Evolutionary conservation across 1,140 invertebrate genomes (phyloP).

Genomic region (Pseudomyrmex cubaensis): DNA sequence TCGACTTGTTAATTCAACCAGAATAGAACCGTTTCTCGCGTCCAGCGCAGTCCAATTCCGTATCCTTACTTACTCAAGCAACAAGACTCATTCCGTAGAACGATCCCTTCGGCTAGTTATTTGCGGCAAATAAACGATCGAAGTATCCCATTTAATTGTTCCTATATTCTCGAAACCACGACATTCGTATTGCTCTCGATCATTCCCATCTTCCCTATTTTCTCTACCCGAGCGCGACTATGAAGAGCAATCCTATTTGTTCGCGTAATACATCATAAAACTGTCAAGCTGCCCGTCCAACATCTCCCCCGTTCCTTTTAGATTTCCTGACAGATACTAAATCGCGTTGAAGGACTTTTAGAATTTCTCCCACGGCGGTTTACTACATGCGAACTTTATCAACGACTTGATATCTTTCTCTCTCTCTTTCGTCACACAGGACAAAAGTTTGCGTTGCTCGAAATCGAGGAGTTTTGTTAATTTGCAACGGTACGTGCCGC

Average conservation of each 20-base stretch:
- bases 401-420: background rate
- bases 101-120: conserved; percentile 38
- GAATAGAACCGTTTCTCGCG: conserved; percentile 14
- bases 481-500: background rate
- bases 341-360: background rate
- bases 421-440: background rate
- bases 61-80: conserved; percentile 22
- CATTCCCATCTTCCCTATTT: background rate
- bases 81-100: conserved; percentile 44
- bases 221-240: background rate
- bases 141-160: conserved; percentile 51
- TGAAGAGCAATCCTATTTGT: conserved; percentile 11
- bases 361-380: background rate
- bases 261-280: conserved; percentile 22
- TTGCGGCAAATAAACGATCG: conserved; percentile 50
- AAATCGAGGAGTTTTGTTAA: background rate
- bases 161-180: conserved; percentile 17
- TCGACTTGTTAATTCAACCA: background rate
- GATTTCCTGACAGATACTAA: background rate
- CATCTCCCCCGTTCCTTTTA: background rate
- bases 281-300: background rate
- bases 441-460: background rate
- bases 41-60: conserved; percentile 31
- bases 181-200: background rate
- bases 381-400: background rate